phyloP scores from a whole-genome alignment of 2,888 invertebrate species.

The Epirrhoe alternata region DNA sequence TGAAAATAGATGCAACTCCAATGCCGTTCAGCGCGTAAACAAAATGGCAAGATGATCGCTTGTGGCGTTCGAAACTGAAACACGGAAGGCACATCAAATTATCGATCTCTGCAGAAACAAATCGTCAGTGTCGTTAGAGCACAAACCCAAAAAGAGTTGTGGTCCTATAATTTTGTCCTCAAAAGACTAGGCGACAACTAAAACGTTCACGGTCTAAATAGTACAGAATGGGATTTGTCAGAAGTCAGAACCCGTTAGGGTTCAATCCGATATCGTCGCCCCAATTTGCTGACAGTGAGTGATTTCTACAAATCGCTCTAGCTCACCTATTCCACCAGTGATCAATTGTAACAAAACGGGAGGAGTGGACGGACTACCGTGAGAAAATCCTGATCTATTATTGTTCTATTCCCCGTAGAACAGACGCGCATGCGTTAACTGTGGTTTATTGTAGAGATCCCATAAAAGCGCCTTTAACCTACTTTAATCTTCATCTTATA shows the following conservation, averaged over 20 bases:
- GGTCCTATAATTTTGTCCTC: background rate
- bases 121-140: background rate
- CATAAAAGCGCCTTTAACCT: constrained; percentile 57
- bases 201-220: background rate
- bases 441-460: constrained; percentile 10
- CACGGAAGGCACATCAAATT: background rate
- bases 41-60: background rate
- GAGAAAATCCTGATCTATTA: constrained; percentile 62
- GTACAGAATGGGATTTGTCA: background rate
- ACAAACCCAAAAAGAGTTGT: no score
- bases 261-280: background rate
- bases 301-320: constrained; percentile 33
- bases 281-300: background rate
- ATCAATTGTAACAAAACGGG: constrained; percentile 51
- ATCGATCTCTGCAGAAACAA: background rate
- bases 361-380: constrained; percentile 51
- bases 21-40: background rate
- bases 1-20: background rate
- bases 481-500: constrained; percentile 48
- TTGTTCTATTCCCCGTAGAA: constrained; percentile 54
- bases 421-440: constrained; percentile 13
- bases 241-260: background rate
- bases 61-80: background rate
- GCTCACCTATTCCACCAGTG: constrained; percentile 45
- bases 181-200: background rate